A percentile compares a stretch with the other conserved stretches of the same genome.
phyloP scores from a whole-genome alignment of 1,140 invertebrate species.

The Magallana angulata region DNA sequence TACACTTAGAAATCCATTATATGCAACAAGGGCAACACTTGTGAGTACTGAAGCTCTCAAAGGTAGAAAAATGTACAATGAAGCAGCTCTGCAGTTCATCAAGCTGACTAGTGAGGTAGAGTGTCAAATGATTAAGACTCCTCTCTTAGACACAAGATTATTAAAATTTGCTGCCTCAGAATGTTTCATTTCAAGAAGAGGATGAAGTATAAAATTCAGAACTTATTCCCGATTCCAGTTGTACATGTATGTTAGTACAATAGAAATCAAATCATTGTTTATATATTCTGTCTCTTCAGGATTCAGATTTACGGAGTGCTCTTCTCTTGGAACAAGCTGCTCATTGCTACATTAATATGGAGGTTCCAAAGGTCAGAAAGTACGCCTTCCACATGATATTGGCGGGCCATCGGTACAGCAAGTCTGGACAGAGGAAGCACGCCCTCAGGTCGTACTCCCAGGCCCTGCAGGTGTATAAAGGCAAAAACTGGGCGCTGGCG shows the following conservation, averaged over 20 bases:
- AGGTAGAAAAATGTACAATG: constrained; percentile 87
- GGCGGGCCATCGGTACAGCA: constrained; percentile 93
- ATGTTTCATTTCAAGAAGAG: too few species aligned
- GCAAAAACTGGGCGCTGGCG: constrained; percentile 92
- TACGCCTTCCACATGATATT: constrained; percentile 98
- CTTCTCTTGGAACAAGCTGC: constrained; percentile 96
- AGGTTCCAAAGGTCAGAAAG: constrained; percentile 90
- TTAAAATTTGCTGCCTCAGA: too few species aligned
- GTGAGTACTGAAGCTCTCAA: constrained; percentile 92
- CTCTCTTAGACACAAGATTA: too few species aligned
- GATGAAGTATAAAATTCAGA: too few species aligned
- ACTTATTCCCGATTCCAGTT: not conserved
- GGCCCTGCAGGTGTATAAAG: constrained; percentile 92
- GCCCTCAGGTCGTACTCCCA: constrained; percentile 94
- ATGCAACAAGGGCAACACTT: constrained; percentile 93
- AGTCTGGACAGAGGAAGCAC: constrained; percentile 89
- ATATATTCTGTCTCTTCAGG: constrained; percentile 65
- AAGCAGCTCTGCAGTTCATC: constrained; percentile 95
- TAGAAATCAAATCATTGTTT: not conserved
- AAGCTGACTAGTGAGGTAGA: constrained; percentile 94
- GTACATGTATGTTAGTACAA: not conserved
- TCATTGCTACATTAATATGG: constrained; percentile 90
- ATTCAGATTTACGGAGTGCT: constrained; percentile 86
- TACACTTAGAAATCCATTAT: constrained; percentile 88
- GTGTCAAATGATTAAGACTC: too few species aligned